Evolutionary conservation across 2,888 invertebrate genomes (phyloP).

Genomic region (Drosophila kambysellisi): DNA sequence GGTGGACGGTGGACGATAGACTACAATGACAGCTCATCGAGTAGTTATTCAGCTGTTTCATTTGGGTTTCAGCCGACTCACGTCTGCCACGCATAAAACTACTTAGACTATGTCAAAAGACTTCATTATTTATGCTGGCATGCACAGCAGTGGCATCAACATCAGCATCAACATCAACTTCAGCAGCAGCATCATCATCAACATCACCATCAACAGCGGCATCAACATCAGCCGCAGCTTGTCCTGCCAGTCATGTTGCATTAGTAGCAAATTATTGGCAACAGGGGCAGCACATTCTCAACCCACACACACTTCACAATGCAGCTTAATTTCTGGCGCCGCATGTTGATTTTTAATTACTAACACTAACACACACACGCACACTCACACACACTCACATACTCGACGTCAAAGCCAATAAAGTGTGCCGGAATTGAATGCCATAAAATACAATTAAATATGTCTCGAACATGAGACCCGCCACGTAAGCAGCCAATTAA

Average conservation of each 20-base stretch:
- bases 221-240: not conserved
- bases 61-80: conserved; percentile 73
- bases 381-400: conserved; percentile 8
- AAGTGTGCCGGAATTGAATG: conserved; percentile 48
- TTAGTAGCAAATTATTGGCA: conserved; percentile 54
- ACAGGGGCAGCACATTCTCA: not conserved
- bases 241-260: conserved; percentile 53
- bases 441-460: conserved; percentile 61
- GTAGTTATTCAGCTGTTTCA: conserved; percentile 40
- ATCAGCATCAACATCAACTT: conserved; percentile 7
- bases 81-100: conserved; percentile 76
- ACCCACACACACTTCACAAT: conserved; percentile 7
- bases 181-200: conserved; percentile 8
- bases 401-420: conserved; percentile 31
- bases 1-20: too few species aligned
- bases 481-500: conserved; percentile 48
- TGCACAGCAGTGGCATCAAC: conserved; percentile 21
- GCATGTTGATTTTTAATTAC: conserved; percentile 77
- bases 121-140: conserved; percentile 75
- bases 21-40: conserved; percentile 47
- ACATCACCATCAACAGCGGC: conserved; percentile 6
- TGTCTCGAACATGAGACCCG: conserved; percentile 27
- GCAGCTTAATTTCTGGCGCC: conserved; percentile 58
- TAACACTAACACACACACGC: conserved; percentile 31
- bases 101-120: conserved; percentile 79